Evolutionary conservation across 2,113 vertebrate species (phyloP).

Genomic region (Tragelaphus scriptus): DNA sequence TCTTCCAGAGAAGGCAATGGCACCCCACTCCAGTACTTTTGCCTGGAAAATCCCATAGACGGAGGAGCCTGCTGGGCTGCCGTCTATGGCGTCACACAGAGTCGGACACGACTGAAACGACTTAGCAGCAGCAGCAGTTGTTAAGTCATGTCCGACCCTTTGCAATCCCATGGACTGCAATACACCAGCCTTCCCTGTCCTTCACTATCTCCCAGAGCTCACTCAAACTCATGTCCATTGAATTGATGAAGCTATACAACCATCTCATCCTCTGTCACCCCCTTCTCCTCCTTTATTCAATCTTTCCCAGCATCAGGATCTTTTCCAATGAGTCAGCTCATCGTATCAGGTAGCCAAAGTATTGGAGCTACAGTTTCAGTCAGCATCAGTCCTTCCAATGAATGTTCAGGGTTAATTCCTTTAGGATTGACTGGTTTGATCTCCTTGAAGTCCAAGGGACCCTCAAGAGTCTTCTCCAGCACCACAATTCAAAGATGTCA

Average conservation of each 20-base stretch:
- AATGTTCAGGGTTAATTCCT: neutral
- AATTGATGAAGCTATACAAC: neutral
- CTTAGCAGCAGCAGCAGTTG: neutral
- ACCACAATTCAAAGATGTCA: neutral
- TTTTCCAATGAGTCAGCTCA: neutral
- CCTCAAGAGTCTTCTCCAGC: neutral
- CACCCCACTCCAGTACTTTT: too few relatives aligned
- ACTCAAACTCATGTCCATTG: neutral
- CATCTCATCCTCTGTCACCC: neutral
- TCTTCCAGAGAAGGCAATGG: too few relatives aligned
- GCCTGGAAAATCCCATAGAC: too few relatives aligned
- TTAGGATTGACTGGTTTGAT: neutral
- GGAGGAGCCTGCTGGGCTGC: too few relatives aligned
- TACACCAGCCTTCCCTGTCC: neutral
- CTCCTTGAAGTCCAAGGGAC: neutral
- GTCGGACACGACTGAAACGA: too few relatives aligned
- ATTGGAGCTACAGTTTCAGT: neutral
- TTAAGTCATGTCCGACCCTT: neutral
- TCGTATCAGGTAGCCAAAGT: neutral
- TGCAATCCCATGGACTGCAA: neutral
- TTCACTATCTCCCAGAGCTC: neutral
- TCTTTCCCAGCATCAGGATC: neutral
- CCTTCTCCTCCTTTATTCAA: neutral
- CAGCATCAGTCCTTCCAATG: neutral
- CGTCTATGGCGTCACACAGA: too few relatives aligned